A percentile compares a stretch with the other conserved stretches of the same genome.
Conservation (phyloP, 2,113 vertebrate species). For the Ceratotherium simum region DNA sequence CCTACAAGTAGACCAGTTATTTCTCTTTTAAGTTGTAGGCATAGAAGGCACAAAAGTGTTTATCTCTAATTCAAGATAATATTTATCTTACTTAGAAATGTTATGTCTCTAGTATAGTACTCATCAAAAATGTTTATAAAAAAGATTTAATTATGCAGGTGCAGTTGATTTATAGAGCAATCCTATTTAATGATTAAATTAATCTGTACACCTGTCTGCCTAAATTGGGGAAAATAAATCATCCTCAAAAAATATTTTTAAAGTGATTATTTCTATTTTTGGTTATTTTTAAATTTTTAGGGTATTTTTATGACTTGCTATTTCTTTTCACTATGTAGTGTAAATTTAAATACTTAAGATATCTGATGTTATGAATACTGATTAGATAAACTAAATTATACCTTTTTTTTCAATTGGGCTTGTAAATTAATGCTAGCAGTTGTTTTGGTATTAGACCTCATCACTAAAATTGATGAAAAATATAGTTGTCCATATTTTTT, state of each 20-base stretch:
- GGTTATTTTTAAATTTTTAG: constrained; percentile 22
- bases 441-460: constrained; percentile 35
- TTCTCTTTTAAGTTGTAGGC: constrained; percentile 31
- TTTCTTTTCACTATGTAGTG: constrained; percentile 39
- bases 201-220: constrained; percentile 68
- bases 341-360: constrained; percentile 56
- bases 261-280: constrained; percentile 72
- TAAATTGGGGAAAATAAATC: constrained; percentile 61
- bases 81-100: constrained; percentile 68
- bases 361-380: constrained; percentile 36
- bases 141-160: constrained; percentile 76
- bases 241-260: constrained; percentile 59
- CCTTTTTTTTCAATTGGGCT: neutral
- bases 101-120: constrained; percentile 45
- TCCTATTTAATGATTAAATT: constrained; percentile 70
- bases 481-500: constrained; percentile 51
- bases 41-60: constrained; percentile 44
- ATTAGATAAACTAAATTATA: constrained; percentile 40
- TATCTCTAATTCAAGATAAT: constrained; percentile 57
- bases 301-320: constrained; percentile 39
- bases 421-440: constrained; percentile 43
- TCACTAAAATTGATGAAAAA: constrained; percentile 30
- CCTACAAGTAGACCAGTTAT: neutral
- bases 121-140: constrained; percentile 77
- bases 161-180: constrained; percentile 69